Conservation (phyloP, 2,113 vertebrate species). For the Delphinapterus leucas region DNA sequence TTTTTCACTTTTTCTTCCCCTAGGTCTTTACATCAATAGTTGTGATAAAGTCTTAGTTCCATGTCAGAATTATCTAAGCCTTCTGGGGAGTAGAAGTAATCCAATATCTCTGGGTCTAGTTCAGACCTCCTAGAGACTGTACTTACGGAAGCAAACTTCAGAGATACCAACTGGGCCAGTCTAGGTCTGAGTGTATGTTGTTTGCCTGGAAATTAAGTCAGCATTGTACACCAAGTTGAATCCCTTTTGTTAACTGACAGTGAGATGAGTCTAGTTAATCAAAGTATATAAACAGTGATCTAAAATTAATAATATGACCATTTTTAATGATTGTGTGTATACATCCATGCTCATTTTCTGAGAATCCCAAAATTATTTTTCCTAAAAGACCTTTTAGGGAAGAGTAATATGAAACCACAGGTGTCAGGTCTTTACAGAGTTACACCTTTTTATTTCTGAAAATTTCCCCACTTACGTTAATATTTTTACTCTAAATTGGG, state of each 20-base stretch:
- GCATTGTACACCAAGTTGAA: neutral
- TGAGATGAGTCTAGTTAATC: neutral
- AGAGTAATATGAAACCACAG: neutral
- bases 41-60: neutral
- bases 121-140: neutral
- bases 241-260: neutral
- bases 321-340: neutral
- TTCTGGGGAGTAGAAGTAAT: neutral
- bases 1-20: neutral
- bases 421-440: neutral
- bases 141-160: neutral
- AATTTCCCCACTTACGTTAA: neutral
- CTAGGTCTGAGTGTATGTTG: neutral
- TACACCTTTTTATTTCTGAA: conserved; percentile 28
- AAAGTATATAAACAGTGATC: neutral
- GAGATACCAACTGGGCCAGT: neutral
- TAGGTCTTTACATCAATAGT: neutral
- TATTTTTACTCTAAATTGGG: neutral
- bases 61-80: neutral
- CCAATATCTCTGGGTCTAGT: neutral
- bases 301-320: neutral
- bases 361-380: neutral
- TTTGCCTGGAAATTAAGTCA: neutral
- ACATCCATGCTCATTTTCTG: neutral
- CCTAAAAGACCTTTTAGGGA: neutral